These are phyloP conservation scores for Thunnus maccoyii DNA, from an alignment of 2,113 vertebrate species.

Conservation along the genomic window DNA sequence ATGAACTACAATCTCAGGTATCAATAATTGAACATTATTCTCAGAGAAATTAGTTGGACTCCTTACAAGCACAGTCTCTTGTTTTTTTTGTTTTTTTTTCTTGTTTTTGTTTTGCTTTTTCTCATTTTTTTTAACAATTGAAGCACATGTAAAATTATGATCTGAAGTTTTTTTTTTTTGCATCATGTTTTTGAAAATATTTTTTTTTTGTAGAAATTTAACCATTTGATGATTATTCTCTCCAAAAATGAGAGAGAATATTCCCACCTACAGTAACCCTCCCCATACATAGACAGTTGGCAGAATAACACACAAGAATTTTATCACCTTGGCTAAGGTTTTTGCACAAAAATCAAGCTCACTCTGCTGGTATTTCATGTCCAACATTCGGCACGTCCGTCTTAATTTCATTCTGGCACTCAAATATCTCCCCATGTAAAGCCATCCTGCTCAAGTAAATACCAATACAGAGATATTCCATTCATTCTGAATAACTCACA, in stretches of 20 bases:
- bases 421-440: slow-evolving; percentile 31
- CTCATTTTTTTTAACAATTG: slow-evolving; percentile 78
- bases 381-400: slow-evolving; percentile 66
- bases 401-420: slow-evolving; percentile 64
- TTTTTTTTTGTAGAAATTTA: slow-evolving; percentile 81
- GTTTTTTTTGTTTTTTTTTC: slow-evolving; percentile 61
- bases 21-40: slow-evolving; percentile 84
- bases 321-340: slow-evolving; percentile 74
- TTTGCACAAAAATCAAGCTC: slow-evolving; percentile 76
- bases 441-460: slow-evolving; percentile 55
- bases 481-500: slow-evolving; percentile 57
- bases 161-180: slow-evolving; percentile 78
- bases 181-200: slow-evolving; percentile 82
- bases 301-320: slow-evolving; percentile 79
- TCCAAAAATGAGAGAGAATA: slow-evolving; percentile 81
- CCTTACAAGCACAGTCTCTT: slow-evolving; percentile 81
- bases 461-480: slow-evolving; percentile 67
- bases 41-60: slow-evolving; percentile 79
- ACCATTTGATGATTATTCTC: slow-evolving; percentile 79
- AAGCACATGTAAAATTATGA: slow-evolving; percentile 85
- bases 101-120: slow-evolving; percentile 74
- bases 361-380: slow-evolving; percentile 79
- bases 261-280: slow-evolving; percentile 70
- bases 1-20: slow-evolving; percentile 88
- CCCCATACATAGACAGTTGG: slow-evolving; percentile 77